Conservation (phyloP, 2,797 vertebrate species). For the Sternotherus odoratus region DNA sequence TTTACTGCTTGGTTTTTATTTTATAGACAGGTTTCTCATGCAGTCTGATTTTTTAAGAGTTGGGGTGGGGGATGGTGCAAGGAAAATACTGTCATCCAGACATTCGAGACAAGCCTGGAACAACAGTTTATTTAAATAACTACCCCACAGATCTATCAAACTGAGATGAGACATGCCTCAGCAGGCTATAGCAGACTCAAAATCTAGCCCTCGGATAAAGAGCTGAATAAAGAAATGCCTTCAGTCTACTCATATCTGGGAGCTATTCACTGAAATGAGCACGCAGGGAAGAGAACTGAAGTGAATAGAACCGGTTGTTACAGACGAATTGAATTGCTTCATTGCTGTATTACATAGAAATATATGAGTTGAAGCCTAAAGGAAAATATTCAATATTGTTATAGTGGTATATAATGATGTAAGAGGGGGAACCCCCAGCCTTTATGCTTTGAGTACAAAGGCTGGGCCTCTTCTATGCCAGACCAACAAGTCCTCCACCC, state of each 20-base stretch:
- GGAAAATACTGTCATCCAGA: conserved; percentile 63
- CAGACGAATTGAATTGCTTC: conserved; percentile 52
- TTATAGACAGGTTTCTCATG: conserved; percentile 67
- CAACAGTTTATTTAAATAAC: conserved; percentile 71
- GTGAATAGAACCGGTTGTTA: background rate
- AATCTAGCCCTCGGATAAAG: background rate
- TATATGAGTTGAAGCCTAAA: conserved; percentile 63
- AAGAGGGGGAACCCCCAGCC: no score
- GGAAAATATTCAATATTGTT: conserved; percentile 47
- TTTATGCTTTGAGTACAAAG: no score
- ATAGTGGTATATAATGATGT: background rate
- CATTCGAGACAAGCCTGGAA: conserved; percentile 56
- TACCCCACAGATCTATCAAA: conserved; percentile 45
- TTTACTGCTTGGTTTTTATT: conserved; percentile 64
- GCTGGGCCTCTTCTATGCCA: no score
- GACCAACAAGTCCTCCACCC: no score
- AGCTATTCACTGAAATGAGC: conserved; percentile 21
- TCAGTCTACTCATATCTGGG: conserved; percentile 16
- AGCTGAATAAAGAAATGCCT: background rate
- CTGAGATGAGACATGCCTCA: conserved; percentile 55
- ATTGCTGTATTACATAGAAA: conserved; percentile 52
- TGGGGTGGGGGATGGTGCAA: background rate
- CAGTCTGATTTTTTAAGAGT: conserved; percentile 61
- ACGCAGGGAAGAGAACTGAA: background rate
- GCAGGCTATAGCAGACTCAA: conserved; percentile 24